These are phyloP conservation scores for Stomatorhinus ivindoensis DNA, from an alignment of 2,113 vertebrate species.

Conservation along the genomic window DNA sequence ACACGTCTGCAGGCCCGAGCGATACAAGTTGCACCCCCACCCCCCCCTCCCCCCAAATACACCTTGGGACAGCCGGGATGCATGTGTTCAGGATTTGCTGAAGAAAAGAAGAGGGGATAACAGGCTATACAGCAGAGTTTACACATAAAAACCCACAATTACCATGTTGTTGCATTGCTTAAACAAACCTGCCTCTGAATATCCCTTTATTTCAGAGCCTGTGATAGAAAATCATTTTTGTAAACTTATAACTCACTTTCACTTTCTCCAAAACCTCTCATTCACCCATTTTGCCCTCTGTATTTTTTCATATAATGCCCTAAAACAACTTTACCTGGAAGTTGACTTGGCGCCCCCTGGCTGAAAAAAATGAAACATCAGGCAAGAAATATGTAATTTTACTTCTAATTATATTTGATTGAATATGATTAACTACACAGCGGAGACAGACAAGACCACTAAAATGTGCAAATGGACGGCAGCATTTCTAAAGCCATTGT, in stretches of 20 bases:
- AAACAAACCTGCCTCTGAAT: not conserved
- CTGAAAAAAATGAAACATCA: not conserved
- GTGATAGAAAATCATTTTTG: not conserved
- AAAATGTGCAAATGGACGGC: not conserved
- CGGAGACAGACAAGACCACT: too few species aligned
- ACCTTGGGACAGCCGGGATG: not conserved
- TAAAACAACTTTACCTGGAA: not conserved
- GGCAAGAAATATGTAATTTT: not conserved
- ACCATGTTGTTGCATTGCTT: not conserved
- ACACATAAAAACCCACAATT: not conserved
- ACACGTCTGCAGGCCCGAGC: not conserved
- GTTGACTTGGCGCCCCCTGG: constrained; percentile 11
- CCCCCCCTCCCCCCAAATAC: not conserved
- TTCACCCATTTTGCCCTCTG: not conserved
- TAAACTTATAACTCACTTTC: not conserved
- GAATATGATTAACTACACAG: not conserved
- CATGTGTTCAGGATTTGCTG: not conserved
- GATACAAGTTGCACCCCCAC: not conserved
- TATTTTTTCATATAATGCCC: not conserved
- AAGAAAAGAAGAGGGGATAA: not conserved
- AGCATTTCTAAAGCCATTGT: not conserved
- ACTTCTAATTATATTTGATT: too few species aligned
- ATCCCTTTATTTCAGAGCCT: not conserved
- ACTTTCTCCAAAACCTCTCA: not conserved
- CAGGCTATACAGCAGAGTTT: not conserved